Evolutionary conservation across 2,888 invertebrate species (phyloP).

Genomic region (Gastracanthus pulcherrimus): DNA sequence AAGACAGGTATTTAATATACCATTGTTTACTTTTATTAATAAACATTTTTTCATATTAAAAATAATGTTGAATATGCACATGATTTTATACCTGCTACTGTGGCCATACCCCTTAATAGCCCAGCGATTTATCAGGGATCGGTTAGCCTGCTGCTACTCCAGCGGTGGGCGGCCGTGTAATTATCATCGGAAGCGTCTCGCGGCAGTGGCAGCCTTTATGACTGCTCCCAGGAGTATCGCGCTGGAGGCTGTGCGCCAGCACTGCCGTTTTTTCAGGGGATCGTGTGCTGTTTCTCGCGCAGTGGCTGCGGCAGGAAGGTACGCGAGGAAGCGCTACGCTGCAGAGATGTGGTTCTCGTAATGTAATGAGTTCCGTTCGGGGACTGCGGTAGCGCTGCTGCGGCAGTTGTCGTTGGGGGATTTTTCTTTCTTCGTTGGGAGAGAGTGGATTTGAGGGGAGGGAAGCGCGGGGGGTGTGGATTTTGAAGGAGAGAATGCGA

Average conservation of each 20-base stretch:
- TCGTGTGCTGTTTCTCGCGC: neutral
- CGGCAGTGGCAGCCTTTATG: constrained; percentile 14
- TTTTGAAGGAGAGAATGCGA: neutral
- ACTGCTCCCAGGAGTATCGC: neutral
- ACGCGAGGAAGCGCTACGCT: neutral
- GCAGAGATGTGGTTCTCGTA: neutral
- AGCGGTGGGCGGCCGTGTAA: neutral
- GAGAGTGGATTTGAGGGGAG: neutral
- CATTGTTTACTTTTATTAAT: no score
- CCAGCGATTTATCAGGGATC: neutral
- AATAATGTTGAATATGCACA: no score
- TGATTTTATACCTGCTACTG: no score
- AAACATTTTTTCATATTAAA: no score
- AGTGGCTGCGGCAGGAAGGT: no score
- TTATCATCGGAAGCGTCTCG: constrained; percentile 12
- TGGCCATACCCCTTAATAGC: no score
- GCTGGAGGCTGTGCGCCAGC: neutral
- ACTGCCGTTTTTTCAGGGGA: neutral
- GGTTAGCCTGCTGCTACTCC: neutral
- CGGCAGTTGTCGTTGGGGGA: neutral
- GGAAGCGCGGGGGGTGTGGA: neutral
- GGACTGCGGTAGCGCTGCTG: neutral
- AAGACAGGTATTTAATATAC: no score
- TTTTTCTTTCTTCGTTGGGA: no score
- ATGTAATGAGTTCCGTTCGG: constrained; percentile 21